Conservation (phyloP, 2,113 vertebrate genomes). For the Ia io region DNA sequence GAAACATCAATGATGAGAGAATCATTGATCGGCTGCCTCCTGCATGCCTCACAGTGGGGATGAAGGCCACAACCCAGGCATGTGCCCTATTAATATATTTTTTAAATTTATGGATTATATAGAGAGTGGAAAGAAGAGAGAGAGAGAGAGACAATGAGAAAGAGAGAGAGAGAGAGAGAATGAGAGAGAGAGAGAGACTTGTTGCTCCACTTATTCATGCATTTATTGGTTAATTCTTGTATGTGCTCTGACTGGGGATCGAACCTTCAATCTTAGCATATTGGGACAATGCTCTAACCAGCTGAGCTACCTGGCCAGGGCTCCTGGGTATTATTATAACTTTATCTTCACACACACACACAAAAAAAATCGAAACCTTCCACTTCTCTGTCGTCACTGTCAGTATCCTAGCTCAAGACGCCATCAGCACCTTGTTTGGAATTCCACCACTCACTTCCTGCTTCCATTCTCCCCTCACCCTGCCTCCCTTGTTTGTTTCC, state of each 20-base stretch:
- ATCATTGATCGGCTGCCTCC: too few relatives aligned
- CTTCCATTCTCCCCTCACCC: neutral
- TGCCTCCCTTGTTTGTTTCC: neutral
- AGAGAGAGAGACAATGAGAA: too few relatives aligned
- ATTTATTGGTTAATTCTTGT: neutral
- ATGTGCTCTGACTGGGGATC: neutral
- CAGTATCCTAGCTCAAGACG: neutral
- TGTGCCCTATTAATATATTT: too few relatives aligned
- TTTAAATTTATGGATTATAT: neutral
- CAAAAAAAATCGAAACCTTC: neutral
- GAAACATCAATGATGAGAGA: too few relatives aligned
- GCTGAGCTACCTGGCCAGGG: neutral
- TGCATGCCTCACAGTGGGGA: too few relatives aligned
- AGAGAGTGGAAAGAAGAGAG: neutral
- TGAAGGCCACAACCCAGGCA: too few relatives aligned
- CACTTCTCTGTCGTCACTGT: neutral
- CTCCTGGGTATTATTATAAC: neutral
- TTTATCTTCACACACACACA: conserved; percentile 11
- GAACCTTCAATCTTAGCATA: neutral
- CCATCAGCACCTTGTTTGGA: neutral
- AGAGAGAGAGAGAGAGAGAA: neutral
- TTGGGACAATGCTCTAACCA: neutral
- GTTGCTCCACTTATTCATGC: neutral
- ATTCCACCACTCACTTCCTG: neutral
- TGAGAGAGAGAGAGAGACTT: neutral